These are phyloP conservation scores for Anser brachyrhynchus DNA, from an alignment of 2,113 vertebrate species.

Conservation along the genomic window DNA sequence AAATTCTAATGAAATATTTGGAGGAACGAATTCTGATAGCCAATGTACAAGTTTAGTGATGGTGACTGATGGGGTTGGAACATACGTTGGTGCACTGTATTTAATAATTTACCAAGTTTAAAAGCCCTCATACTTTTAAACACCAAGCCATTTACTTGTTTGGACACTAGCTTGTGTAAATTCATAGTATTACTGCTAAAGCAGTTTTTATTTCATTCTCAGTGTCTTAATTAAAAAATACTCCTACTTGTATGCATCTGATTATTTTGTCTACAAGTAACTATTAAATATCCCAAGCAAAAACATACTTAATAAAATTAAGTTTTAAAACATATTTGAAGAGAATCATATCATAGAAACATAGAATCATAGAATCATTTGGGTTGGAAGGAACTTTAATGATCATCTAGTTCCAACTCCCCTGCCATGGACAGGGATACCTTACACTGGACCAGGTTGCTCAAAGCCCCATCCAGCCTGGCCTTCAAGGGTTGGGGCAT, in stretches of 20 bases:
- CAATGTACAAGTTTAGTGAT: background rate
- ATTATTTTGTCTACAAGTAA: background rate
- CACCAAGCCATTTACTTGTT: background rate
- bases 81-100: background rate
- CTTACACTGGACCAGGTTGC: too few species aligned
- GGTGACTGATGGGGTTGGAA: background rate
- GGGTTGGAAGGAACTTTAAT: too few species aligned
- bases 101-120: background rate
- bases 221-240: background rate
- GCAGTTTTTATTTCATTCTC: background rate
- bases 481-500: too few species aligned
- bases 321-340: background rate
- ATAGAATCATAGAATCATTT: too few species aligned
- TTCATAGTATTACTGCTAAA: background rate
- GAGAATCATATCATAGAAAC: background rate
- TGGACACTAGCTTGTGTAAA: background rate
- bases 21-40: background rate
- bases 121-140: rapidly evolving
- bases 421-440: too few species aligned
- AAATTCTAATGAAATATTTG: background rate
- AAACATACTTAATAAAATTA: background rate
- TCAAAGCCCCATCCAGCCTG: too few species aligned
- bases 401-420: too few species aligned
- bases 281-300: background rate
- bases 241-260: rapidly evolving